Evolutionary conservation across 2,888 invertebrate species (phyloP).

Genomic region (Formica aserva): DNA sequence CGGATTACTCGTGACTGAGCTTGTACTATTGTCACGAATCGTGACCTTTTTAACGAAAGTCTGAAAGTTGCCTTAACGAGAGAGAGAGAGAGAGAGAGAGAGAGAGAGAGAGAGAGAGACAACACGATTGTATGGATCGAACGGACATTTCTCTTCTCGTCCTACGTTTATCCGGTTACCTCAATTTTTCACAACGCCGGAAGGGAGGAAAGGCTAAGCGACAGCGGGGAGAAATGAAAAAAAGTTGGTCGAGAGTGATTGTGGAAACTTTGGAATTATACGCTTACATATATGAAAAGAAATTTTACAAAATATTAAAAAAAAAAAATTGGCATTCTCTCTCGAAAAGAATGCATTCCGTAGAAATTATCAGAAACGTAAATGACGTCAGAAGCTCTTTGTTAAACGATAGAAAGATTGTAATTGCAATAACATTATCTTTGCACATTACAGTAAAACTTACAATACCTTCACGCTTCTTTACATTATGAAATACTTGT

Average conservation of each 20-base stretch:
- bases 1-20: constrained; percentile 13
- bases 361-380: not conserved
- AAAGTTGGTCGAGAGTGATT: not conserved
- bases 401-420: not conserved
- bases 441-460: not conserved
- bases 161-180: constrained; percentile 25
- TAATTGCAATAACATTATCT: not conserved
- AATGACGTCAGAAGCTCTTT: not conserved
- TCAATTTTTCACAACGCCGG: constrained; percentile 17
- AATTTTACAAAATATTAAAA: not conserved
- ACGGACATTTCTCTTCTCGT: constrained; percentile 26
- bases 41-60: constrained; percentile 9
- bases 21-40: constrained; percentile 44
- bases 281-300: not conserved
- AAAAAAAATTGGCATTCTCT: not conserved
- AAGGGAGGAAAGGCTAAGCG: not conserved
- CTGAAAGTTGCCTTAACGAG: constrained; percentile 30
- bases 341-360: not conserved
- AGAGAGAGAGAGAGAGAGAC: not conserved
- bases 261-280: not conserved
- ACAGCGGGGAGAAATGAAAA: not conserved
- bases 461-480: constrained; percentile 21
- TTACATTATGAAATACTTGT: constrained; percentile 12
- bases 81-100: not conserved
- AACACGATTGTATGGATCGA: not conserved